A percentile compares a stretch with the other conserved stretches of the same genome.
These are phyloP conservation scores for Onychomys leucogaster DNA, from an alignment of 2,797 vertebrate genomes.

Conservation along the genomic window DNA sequence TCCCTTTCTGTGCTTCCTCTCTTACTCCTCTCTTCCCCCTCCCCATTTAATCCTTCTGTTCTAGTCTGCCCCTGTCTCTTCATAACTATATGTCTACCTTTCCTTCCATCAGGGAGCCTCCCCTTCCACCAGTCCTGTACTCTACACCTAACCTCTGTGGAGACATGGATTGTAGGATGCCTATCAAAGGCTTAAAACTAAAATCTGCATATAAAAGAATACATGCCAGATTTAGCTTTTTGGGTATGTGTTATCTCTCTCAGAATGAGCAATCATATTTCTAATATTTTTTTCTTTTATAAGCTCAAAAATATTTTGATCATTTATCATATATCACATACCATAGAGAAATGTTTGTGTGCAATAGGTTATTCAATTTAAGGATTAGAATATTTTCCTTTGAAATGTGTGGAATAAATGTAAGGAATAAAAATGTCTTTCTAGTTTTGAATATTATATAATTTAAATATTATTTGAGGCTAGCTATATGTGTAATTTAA, in stretches of 20 bases:
- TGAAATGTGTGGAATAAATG: constrained; percentile 45
- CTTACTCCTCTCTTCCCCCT: no score
- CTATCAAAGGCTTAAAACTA: background rate
- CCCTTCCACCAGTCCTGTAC: fast-evolving
- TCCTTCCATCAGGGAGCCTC: background rate
- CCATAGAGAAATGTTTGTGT: constrained; percentile 40
- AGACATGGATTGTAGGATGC: background rate
- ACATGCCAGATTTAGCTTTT: background rate
- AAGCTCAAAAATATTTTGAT: background rate
- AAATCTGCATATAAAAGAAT: background rate
- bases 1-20: no score
- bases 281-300: constrained; percentile 15
- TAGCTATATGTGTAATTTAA: constrained; percentile 1
- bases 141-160: background rate
- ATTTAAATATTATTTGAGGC: constrained; percentile 51
- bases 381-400: constrained; percentile 61
- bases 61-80: background rate
- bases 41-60: background rate
- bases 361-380: background rate
- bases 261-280: background rate
- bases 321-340: background rate
- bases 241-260: background rate
- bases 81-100: background rate
- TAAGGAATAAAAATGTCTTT: constrained; percentile 40
- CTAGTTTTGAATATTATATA: constrained; percentile 46